Percentiles rank a stretch among this genome's conserved stretches.
These are phyloP conservation scores for Nowickia ferox DNA, from an alignment of 2,888 invertebrate species.

Conservation along the genomic window DNA sequence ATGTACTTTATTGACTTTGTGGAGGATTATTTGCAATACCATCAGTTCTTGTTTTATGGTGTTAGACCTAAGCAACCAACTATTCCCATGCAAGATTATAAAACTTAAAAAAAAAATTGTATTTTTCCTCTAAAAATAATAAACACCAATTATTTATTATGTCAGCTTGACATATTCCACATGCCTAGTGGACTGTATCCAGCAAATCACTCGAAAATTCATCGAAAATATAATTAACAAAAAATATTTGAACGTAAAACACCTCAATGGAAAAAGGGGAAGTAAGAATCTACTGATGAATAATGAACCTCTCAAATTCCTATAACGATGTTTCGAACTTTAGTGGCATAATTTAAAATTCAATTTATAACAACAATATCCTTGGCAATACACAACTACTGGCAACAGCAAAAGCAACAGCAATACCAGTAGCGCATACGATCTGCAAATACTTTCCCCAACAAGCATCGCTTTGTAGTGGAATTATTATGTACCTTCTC, in stretches of 20 bases:
- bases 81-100: neutral
- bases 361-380: constrained; percentile 71
- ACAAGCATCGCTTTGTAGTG: neutral
- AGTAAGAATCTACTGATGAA: constrained; percentile 59
- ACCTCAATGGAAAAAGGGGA: constrained; percentile 5
- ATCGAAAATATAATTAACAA: constrained; percentile 64
- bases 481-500: neutral
- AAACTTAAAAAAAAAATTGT: neutral
- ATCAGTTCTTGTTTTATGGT: neutral
- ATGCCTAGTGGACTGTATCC: constrained; percentile 21
- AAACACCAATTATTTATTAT: constrained; percentile 53
- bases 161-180: constrained; percentile 47
- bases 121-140: constrained; percentile 31
- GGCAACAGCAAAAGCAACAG: neutral
- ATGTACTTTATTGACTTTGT: neutral
- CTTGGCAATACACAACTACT: constrained; percentile 47
- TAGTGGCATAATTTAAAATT: constrained; percentile 69
- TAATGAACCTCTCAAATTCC: constrained; percentile 61
- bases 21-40: neutral
- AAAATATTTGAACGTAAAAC: constrained; percentile 1
- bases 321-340: constrained; percentile 56
- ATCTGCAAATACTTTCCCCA: no score
- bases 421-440: no score
- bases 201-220: constrained; percentile 63
- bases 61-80: neutral